Conservation (phyloP, 2,797 vertebrate genomes). For the Cottoperca gobio region DNA sequence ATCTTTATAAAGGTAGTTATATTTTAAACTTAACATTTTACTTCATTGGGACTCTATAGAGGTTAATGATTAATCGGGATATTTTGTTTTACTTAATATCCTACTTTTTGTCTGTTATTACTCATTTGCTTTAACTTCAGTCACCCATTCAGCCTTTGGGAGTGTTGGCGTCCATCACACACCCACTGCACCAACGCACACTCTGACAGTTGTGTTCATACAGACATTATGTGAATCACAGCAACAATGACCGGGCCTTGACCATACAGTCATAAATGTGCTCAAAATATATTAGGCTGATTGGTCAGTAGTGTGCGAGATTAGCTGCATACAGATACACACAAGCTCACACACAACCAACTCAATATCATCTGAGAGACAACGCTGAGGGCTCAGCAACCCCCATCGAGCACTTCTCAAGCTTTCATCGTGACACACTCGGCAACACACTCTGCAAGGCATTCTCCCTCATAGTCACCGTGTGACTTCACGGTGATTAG, state of each 20-base stretch:
- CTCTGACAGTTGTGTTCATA: conserved; percentile 3
- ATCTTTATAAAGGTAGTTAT: neutral
- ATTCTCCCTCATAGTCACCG: neutral
- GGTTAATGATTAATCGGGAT: neutral
- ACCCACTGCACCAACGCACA: neutral
- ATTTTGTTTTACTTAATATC: neutral
- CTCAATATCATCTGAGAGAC: neutral
- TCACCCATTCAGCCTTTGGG: neutral
- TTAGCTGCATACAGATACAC: too few species aligned
- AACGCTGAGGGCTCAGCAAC: neutral
- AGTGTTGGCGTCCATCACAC: conserved; percentile 2
- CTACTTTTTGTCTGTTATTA: neutral
- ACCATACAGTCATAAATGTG: too few species aligned
- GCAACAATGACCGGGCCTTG: too few species aligned
- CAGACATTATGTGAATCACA: too few species aligned
- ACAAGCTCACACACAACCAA: neutral
- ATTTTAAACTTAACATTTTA: neutral
- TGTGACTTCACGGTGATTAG: neutral
- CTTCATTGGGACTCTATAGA: neutral
- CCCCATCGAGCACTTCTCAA: neutral
- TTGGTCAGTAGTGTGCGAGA: neutral
- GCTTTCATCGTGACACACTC: neutral
- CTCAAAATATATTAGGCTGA: neutral
- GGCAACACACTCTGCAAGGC: too few species aligned
- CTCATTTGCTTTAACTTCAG: neutral